Conservation (phyloP, 2,888 invertebrate species). For the Lithophane leautieri region DNA sequence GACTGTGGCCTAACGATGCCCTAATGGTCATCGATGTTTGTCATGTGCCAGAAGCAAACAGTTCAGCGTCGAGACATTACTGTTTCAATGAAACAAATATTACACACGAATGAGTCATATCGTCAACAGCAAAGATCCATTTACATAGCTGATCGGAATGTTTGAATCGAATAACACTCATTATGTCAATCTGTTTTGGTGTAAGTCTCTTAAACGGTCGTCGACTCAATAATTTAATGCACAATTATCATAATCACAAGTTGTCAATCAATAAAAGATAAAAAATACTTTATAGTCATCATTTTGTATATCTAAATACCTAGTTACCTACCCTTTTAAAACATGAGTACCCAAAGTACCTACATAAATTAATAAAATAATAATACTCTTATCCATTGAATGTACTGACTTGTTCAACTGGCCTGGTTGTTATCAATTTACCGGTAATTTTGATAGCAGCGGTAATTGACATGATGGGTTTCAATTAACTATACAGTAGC, state of each 20-base stretch:
- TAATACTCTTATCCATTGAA: not conserved
- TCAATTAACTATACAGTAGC: conserved; percentile 44
- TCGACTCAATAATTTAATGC: not conserved
- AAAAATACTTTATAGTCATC: not conserved
- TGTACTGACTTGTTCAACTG: not conserved
- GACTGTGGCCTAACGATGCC: conserved; percentile 62
- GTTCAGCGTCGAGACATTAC: conserved; percentile 39
- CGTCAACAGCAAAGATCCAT: conserved; percentile 15
- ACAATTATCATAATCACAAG: not conserved
- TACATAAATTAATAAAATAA: conserved; percentile 6
- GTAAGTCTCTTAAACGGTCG: not conserved
- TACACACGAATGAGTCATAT: conserved; percentile 17
- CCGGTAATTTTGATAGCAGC: conserved; percentile 32
- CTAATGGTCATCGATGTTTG: conserved; percentile 68
- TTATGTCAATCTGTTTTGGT: conserved; percentile 10
- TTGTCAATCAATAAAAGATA: too few species aligned
- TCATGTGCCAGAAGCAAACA: conserved; percentile 52
- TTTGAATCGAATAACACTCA: conserved; percentile 9
- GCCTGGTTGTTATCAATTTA: conserved; percentile 12
- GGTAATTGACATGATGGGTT: conserved; percentile 51
- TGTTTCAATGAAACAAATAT: conserved; percentile 38
- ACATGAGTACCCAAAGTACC: conserved; percentile 2
- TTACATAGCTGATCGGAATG: conserved; percentile 5
- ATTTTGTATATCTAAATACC: not conserved
- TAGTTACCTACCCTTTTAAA: not conserved